Base-by-base conservation (phyloP, 2,888 invertebrate species). In the Diadegma fenestrale region DNA sequence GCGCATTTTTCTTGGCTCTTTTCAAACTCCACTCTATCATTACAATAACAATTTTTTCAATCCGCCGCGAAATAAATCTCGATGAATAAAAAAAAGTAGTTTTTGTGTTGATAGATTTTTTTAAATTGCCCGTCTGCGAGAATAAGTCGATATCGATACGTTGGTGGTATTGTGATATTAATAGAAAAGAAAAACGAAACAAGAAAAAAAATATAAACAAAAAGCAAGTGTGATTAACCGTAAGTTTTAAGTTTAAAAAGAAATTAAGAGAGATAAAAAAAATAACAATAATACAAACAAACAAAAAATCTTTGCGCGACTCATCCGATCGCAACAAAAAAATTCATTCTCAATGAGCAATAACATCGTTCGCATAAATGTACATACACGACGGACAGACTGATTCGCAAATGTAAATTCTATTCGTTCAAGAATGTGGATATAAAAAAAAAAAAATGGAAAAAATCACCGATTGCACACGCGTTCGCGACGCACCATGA, bases 151-250 rank as follows among this genome's bases (percentile, higher is more conserved):
- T 82, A 87, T 90, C 88, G 88, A 88, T 90, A 89, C 88, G 89
- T 89, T 89, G 89, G 89, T 90, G 90, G 89, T 90, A 90, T 92
- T 92, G 92, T 92, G 92, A 92, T 92, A 92, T 90, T 91, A 89
- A 89, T 87, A 88, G 82, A 80, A 88, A 82, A 33, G 43, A 54
- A 14, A 82, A 63, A 69, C n/a, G 61, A 82, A 76, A 77, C 86
- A 71, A 64, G n/a, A n/a, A 86, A 75, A 68, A 48, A 45, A 66
- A 72, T 58, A 69, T 37, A 76, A 78, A 77, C 64, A 71, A 83
- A 85, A 82, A 88, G 88, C 87, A 86, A 88, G 88, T 88, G 88
- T 88, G 88, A 88, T 88, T 87, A 88, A 86, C 83, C 86, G 81
- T 88, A 88, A 88, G 86, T 88, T 87, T 88, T 88, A 88, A 88